phyloP scores from a whole-genome alignment of 2,113 vertebrate genomes.

The Lates calcarifer region DNA sequence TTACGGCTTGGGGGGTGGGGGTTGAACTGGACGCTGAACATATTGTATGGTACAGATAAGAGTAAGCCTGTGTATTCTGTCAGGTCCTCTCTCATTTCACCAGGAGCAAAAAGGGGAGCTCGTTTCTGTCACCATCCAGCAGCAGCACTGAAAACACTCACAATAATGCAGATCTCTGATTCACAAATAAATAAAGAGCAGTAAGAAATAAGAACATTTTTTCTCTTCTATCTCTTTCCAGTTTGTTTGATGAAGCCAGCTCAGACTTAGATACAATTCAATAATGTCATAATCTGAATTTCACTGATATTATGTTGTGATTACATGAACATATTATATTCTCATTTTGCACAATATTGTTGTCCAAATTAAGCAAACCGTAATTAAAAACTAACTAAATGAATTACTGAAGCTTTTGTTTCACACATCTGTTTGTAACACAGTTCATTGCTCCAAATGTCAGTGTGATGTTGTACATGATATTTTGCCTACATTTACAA shows the following conservation, averaged over 20 bases:
- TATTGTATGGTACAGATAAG: slow-evolving; percentile 66
- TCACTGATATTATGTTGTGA: not conserved
- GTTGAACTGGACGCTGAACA: slow-evolving; percentile 51
- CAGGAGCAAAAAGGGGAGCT: not conserved
- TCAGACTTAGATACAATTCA: not conserved
- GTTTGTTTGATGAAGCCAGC: not conserved
- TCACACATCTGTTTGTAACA: not conserved
- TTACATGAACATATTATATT: not conserved
- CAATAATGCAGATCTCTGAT: not conserved
- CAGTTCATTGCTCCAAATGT: not conserved
- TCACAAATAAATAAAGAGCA: not conserved
- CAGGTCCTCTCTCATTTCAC: slow-evolving; percentile 33
- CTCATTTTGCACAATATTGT: not conserved
- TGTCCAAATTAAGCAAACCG: not conserved
- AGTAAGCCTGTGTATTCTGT: slow-evolving; percentile 43
- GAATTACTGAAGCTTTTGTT: not conserved
- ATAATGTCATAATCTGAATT: not conserved
- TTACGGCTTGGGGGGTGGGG: slow-evolving; percentile 17
- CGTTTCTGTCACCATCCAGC: slow-evolving; percentile 6
- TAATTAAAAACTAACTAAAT: not conserved
- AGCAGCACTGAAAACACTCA: slow-evolving; percentile 59
- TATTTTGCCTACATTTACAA: not conserved
- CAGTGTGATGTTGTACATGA: not conserved
- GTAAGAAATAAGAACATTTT: not conserved
- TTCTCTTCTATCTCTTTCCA: not conserved